Percentiles rank a stretch among this genome's conserved stretches.
These are phyloP conservation scores for Xanthorhoe designata DNA, from an alignment of 2,888 invertebrate species.

Conservation along the genomic window DNA sequence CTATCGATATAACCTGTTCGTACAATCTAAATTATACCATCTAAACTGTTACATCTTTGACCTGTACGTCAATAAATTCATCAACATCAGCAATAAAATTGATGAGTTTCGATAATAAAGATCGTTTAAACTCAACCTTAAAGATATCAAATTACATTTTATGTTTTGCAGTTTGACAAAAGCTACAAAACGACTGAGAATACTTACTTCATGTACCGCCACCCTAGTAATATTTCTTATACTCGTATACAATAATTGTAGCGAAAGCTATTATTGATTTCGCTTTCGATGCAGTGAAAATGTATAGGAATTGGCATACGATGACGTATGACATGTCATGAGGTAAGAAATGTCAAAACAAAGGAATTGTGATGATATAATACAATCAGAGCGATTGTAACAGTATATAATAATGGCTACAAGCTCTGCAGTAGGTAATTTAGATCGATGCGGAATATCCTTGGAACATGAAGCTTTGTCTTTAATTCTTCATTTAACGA, in stretches of 20 bases:
- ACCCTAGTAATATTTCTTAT: no score
- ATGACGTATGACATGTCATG: no score
- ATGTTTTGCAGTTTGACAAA: neutral
- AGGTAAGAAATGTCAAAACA: no score
- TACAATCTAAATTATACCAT: neutral
- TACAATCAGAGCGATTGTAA: no score
- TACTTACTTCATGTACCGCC: neutral
- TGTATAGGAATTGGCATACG: no score
- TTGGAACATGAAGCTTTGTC: neutral
- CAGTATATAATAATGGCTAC: no score
- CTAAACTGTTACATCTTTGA: neutral
- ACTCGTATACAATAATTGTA: no score
- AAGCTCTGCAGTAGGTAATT: neutral
- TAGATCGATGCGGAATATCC: neutral
- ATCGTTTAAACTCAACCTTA: neutral
- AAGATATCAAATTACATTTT: neutral
- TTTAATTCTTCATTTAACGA: neutral
- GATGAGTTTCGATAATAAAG: neutral
- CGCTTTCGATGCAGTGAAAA: no score
- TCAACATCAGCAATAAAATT: neutral
- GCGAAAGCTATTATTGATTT: no score
- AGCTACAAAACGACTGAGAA: neutral
- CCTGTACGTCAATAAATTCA: neutral
- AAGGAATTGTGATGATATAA: no score
- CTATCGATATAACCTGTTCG: neutral